Conservation (phyloP, 2,797 vertebrate species). For the Chlorospingus flavigularis region DNA sequence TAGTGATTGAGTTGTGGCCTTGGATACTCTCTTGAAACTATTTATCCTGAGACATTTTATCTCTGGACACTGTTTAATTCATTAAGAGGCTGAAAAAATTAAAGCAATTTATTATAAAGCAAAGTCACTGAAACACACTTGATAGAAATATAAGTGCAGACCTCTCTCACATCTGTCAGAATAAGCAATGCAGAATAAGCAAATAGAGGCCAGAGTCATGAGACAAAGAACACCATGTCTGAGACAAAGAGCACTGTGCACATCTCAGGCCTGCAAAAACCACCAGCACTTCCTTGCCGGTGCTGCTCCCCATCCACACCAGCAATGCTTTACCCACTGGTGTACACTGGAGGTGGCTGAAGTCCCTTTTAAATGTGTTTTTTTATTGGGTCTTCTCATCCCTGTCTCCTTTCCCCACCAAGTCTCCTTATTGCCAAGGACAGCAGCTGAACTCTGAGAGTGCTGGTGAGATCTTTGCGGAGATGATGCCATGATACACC, state of each 20-base stretch:
- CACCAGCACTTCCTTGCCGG: neutral
- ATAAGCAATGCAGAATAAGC: neutral
- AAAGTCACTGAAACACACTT: neutral
- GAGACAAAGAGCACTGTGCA: neutral
- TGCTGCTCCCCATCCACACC: neutral
- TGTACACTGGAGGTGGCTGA: neutral
- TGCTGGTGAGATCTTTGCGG: neutral
- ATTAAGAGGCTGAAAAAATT: neutral
- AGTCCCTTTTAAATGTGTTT: neutral
- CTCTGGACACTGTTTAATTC: neutral
- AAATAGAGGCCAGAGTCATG: neutral
- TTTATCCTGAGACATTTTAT: neutral
- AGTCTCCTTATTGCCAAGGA: neutral
- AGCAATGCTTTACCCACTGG: neutral
- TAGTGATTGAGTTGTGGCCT: neutral
- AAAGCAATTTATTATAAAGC: neutral
- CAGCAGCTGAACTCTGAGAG: fast-evolving
- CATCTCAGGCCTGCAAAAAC: neutral
- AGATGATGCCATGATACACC: fast-evolving
- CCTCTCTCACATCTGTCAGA: neutral
- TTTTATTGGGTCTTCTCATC: neutral
- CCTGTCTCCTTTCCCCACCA: neutral
- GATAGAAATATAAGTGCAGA: neutral
- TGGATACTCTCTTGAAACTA: neutral
- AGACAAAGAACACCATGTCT: neutral